Conservation (phyloP, 1,140 invertebrate species). For the Caenorhabditis latens region DNA sequence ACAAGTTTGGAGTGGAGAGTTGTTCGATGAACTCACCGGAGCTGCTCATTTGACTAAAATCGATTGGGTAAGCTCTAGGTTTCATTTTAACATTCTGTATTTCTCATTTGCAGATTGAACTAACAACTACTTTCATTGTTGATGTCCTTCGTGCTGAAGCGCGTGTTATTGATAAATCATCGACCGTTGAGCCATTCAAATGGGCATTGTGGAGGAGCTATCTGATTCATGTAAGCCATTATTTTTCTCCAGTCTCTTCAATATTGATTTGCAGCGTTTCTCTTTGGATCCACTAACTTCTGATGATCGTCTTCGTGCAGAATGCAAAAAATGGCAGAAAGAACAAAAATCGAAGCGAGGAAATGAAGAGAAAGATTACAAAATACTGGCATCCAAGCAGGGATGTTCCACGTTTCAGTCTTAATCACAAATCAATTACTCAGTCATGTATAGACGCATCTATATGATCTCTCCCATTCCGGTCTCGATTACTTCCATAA, state of each 20-base stretch:
- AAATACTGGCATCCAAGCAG: not conserved
- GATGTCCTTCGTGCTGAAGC: constrained; percentile 58
- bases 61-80: constrained; percentile 33
- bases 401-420: constrained; percentile 1
- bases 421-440: not conserved
- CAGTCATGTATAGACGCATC: no score
- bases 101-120: not conserved
- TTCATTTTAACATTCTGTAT: not conserved
- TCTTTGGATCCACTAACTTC: constrained; percentile 15
- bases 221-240: constrained; percentile 39
- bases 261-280: constrained; percentile 18
- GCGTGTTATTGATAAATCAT: constrained; percentile 7
- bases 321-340: constrained; percentile 30
- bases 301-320: constrained; percentile 9
- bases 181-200: constrained; percentile 49
- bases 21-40: constrained; percentile 7
- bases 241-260: not conserved
- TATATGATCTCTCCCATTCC: not conserved
- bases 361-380: not conserved
- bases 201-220: constrained; percentile 60
- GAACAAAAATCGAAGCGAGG: not conserved
- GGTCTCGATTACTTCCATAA: no score
- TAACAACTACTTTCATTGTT: constrained; percentile 44
- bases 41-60: constrained; percentile 20
- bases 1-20: constrained; percentile 18